Percentiles rank a stretch among this genome's conserved stretches.
Conservation (phyloP, 1,140 invertebrate species). For the Campoletis sonorensis region DNA sequence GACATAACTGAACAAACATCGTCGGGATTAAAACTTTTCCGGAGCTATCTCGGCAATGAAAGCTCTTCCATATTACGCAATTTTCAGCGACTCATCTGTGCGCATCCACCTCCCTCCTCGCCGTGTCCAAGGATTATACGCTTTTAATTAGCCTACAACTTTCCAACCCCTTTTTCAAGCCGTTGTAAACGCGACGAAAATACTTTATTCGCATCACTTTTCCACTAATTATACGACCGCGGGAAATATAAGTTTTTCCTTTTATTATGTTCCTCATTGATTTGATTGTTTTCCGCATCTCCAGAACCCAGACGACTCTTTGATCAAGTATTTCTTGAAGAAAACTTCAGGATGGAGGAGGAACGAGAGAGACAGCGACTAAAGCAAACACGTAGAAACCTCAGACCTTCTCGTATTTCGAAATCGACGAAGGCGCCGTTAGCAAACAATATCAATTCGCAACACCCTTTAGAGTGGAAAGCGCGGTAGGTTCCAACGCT, state of each 20-base stretch:
- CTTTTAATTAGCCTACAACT: too few relatives aligned
- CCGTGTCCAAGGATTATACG: too few relatives aligned
- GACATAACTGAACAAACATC: neutral
- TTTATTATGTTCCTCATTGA: too few relatives aligned
- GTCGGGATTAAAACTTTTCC: neutral
- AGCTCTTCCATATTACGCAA: neutral
- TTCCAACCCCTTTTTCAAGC: too few relatives aligned
- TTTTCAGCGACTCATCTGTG: neutral
- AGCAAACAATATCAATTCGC: slow-evolving; percentile 37
- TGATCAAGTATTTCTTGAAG: neutral
- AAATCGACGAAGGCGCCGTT: neutral
- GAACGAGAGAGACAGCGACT: neutral
- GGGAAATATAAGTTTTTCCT: too few relatives aligned
- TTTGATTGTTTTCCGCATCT: too few relatives aligned
- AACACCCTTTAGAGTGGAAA: slow-evolving; percentile 16
- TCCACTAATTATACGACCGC: too few relatives aligned
- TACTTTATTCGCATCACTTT: too few relatives aligned
- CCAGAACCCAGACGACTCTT: neutral
- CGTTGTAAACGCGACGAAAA: too few relatives aligned
- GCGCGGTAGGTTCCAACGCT: neutral
- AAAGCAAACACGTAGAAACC: neutral
- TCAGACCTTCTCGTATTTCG: neutral
- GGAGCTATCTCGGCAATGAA: neutral
- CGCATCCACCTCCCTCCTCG: too few relatives aligned
- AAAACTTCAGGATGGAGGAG: neutral